phyloP scores from a whole-genome alignment of 2,888 invertebrate species.

The Drosophila yooni region DNA sequence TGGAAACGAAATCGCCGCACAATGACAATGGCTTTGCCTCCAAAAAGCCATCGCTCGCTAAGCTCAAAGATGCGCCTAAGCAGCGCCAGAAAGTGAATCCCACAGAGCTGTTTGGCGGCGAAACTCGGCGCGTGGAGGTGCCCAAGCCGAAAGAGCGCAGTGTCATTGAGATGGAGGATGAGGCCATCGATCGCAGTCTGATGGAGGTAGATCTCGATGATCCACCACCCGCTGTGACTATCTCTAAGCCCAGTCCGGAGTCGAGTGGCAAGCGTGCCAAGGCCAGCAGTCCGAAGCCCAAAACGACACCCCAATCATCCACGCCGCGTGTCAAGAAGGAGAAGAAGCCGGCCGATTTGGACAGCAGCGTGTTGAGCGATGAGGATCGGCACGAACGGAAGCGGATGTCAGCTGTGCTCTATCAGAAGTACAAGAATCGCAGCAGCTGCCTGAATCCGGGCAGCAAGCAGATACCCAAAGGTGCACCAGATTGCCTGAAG shows the following conservation, averaged over 20 bases:
- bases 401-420: slow-evolving; percentile 88
- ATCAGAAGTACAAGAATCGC: slow-evolving; percentile 91
- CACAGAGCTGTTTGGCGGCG: slow-evolving; percentile 87
- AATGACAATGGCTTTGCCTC: slow-evolving; percentile 34
- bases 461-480: slow-evolving; percentile 92
- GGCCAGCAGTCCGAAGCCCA: slow-evolving; percentile 32
- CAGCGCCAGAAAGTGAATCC: slow-evolving; percentile 85
- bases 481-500: slow-evolving; percentile 89
- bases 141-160: slow-evolving; percentile 72
- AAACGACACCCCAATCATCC: slow-evolving; percentile 32
- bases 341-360: slow-evolving; percentile 65
- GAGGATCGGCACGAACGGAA: slow-evolving; percentile 90
- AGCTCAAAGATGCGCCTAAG: slow-evolving; percentile 59
- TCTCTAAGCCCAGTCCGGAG: slow-evolving; percentile 13
- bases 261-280: slow-evolving; percentile 28
- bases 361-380: slow-evolving; percentile 85
- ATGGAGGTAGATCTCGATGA: slow-evolving; percentile 78
- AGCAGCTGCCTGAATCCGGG: slow-evolving; percentile 93
- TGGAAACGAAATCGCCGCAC: slow-evolving; percentile 38
- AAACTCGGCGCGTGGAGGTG: slow-evolving; percentile 87
- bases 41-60: slow-evolving; percentile 70
- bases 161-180: slow-evolving; percentile 85
- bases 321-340: slow-evolving; percentile 59
- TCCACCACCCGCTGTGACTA: slow-evolving; percentile 19
- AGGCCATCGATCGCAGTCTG: slow-evolving; percentile 87